A percentile compares a stretch with the other conserved stretches of the same genome.
These are phyloP conservation scores for Oreochromis spilurus DNA, from an alignment of 2,113 vertebrate species.

Conservation along the genomic window DNA sequence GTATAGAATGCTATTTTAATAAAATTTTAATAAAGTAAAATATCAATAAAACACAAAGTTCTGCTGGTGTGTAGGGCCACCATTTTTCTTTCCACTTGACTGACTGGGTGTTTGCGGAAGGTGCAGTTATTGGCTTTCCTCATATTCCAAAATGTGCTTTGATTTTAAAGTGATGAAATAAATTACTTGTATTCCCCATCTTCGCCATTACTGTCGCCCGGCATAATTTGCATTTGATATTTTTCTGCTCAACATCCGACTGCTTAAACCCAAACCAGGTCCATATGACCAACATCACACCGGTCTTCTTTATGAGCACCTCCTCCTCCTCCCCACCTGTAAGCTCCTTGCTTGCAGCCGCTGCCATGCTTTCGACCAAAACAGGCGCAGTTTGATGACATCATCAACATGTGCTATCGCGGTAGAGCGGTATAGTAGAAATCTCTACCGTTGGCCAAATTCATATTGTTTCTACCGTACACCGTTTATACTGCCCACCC, in stretches of 20 bases:
- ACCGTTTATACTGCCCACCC: accelerated
- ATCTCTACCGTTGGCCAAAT: neutral
- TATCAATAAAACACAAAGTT: no score
- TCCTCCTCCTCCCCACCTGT: no score
- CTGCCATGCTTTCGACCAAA: no score
- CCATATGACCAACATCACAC: accelerated
- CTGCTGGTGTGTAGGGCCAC: neutral
- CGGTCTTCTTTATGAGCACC: accelerated
- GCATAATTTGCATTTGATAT: neutral
- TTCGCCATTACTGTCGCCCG: neutral
- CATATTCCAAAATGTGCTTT: neutral
- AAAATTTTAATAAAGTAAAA: neutral
- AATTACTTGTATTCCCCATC: accelerated
- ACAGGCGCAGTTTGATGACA: neutral
- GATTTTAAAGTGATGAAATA: neutral
- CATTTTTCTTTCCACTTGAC: neutral
- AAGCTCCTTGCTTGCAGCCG: neutral
- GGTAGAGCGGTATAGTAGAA: neutral
- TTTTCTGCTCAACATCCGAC: neutral
- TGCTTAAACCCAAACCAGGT: neutral
- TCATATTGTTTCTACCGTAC: neutral
- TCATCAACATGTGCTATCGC: neutral
- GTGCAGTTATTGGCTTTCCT: neutral
- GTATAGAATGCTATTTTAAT: no score
- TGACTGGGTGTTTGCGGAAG: neutral